A percentile compares a stretch with the other conserved stretches of the same genome.
phyloP scores from a whole-genome alignment of 2,888 invertebrate genomes.

The Polia nebulosa region DNA sequence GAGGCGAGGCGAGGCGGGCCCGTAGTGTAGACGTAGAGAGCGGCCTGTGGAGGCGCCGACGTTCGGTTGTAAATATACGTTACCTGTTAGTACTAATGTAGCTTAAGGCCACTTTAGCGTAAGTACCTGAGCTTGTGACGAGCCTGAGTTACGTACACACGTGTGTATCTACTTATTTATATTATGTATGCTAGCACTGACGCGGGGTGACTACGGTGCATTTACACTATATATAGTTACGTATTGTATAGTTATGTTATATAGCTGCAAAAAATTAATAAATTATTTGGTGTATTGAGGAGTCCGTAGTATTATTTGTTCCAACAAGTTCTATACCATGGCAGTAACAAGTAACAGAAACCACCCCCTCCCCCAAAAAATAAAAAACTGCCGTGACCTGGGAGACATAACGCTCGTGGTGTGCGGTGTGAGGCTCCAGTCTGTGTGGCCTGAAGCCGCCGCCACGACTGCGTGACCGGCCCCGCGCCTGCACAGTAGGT shows the following conservation, averaged over 20 bases:
- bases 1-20: too few relatives aligned
- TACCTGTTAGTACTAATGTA: conserved; percentile 61
- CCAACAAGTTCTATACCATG: not conserved
- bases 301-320: conserved; percentile 61
- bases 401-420: not conserved
- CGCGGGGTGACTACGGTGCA: conserved; percentile 70
- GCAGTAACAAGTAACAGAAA: not conserved
- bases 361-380: too few relatives aligned
- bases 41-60: conserved; percentile 14
- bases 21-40: too few relatives aligned
- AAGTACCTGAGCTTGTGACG: conserved; percentile 79
- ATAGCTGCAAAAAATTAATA: conserved; percentile 63
- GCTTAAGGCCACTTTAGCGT: conserved; percentile 71
- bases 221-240: conserved; percentile 67
- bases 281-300: conserved; percentile 66
- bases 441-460: too few relatives aligned
- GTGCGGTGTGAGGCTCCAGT: not conserved
- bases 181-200: conserved; percentile 68
- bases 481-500: too few relatives aligned
- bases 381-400: too few relatives aligned
- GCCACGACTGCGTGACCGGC: too few relatives aligned
- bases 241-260: conserved; percentile 59
- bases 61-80: conserved; percentile 79
- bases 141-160: conserved; percentile 55
- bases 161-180: conserved; percentile 50